Percentiles rank a stretch among this genome's conserved stretches.
These are phyloP conservation scores for Bursaphelenchus okinawaensis DNA, from an alignment of 2,888 invertebrate species.

Conservation along the genomic window DNA sequence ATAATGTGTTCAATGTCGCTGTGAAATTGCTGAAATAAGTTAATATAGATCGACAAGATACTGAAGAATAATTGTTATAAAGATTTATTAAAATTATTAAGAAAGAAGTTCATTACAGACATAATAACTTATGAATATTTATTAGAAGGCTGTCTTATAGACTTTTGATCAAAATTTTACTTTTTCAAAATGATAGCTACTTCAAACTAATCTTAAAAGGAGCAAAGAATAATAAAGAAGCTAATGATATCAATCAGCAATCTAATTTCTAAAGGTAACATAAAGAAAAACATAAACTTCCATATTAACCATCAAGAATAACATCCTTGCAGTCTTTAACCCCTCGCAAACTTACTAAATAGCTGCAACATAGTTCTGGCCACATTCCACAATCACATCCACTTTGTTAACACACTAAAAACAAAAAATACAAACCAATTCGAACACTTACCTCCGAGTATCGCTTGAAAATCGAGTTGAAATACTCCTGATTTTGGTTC, in stretches of 20 bases:
- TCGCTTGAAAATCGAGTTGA: conserved; percentile 27
- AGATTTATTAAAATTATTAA: no score
- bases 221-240: no score
- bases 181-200: no score
- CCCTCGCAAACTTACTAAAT: conserved; percentile 69
- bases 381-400: conserved; percentile 80
- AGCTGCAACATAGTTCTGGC: conserved; percentile 82
- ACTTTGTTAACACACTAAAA: conserved; percentile 74
- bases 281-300: no score
- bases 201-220: no score
- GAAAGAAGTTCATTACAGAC: no score
- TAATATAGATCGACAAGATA: not conserved
- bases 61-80: conserved; percentile 6
- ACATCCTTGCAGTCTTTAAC: not conserved
- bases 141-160: not conserved
- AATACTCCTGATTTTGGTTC: conserved; percentile 31
- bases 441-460: conserved; percentile 30
- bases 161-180: not conserved
- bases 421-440: conserved; percentile 13
- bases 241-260: not conserved
- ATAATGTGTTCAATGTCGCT: conserved; percentile 82
- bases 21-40: conserved; percentile 61
- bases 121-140: no score
- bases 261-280: no score
- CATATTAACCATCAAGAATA: not conserved